Evolutionary conservation across 2,113 vertebrate genomes (phyloP).

Genomic region (Butastur rufipennis): DNA sequence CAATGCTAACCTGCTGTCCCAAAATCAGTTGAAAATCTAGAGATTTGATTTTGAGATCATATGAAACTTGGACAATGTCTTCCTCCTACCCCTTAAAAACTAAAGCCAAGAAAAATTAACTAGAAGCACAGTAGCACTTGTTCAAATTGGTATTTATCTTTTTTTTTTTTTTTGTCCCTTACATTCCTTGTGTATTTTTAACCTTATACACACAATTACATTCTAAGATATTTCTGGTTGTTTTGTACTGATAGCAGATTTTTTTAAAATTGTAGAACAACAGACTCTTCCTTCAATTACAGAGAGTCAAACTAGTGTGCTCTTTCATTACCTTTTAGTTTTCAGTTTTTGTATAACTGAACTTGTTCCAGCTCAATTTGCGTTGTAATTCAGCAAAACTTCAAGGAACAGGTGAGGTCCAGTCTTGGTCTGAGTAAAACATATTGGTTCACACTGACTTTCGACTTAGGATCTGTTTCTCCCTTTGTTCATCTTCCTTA

Average conservation of each 20-base stretch:
- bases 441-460: neutral
- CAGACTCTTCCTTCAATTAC: neutral
- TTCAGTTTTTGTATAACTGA: neutral
- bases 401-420: neutral
- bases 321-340: neutral
- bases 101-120: neutral
- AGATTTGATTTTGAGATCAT: neutral
- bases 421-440: neutral
- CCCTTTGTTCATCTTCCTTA: neutral
- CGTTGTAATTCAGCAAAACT: neutral
- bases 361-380: neutral
- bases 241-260: neutral
- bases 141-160: neutral
- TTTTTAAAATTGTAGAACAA: neutral
- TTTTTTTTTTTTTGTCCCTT: neutral
- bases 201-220: neutral
- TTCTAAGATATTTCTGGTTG: neutral
- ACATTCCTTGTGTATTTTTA: neutral
- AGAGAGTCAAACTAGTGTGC: neutral
- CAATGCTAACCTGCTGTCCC: neutral
- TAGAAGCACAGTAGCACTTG: neutral
- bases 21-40: neutral
- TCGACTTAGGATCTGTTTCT: neutral
- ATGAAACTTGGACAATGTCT: neutral
- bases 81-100: neutral